Conservation (phyloP, 2,888 invertebrate species). For the Pecten maximus region DNA sequence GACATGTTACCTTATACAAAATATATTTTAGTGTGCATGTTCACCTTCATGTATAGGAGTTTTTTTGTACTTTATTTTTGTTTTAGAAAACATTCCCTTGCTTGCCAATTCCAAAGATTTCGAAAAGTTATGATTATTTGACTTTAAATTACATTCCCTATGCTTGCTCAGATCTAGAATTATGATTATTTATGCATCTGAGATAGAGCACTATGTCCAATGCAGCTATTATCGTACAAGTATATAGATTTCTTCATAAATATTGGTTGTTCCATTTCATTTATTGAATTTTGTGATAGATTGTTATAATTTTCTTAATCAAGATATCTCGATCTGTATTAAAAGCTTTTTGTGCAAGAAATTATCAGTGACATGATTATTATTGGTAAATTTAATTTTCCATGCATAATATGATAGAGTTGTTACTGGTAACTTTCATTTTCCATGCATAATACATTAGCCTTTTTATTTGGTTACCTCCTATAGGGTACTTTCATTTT, state of each 20-base stretch:
- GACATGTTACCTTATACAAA: too few species aligned
- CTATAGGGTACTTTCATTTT: too few species aligned
- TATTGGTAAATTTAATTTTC: not conserved
- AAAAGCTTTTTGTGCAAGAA: not conserved
- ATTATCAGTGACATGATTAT: not conserved
- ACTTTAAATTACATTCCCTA: slow-evolving; percentile 1
- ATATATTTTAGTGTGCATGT: not conserved
- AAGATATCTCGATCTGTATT: not conserved
- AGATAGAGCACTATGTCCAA: not conserved
- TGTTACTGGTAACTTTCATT: too few species aligned
- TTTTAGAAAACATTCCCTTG: not conserved
- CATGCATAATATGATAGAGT: too few species aligned
- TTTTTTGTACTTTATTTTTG: not conserved
- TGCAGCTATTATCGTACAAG: not conserved
- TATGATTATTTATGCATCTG: not conserved
- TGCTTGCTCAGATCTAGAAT: not conserved
- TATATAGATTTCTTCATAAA: not conserved
- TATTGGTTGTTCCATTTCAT: not conserved
- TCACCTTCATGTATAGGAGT: not conserved
- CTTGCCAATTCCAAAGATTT: not conserved
- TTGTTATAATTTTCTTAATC: not conserved
- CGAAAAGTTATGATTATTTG: not conserved
- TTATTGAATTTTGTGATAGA: not conserved
- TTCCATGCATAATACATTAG: too few species aligned
- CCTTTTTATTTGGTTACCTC: too few species aligned